Evolutionary conservation across 2,797 vertebrate genomes (phyloP).

Genomic region (Crocodylus rhombifer): DNA sequence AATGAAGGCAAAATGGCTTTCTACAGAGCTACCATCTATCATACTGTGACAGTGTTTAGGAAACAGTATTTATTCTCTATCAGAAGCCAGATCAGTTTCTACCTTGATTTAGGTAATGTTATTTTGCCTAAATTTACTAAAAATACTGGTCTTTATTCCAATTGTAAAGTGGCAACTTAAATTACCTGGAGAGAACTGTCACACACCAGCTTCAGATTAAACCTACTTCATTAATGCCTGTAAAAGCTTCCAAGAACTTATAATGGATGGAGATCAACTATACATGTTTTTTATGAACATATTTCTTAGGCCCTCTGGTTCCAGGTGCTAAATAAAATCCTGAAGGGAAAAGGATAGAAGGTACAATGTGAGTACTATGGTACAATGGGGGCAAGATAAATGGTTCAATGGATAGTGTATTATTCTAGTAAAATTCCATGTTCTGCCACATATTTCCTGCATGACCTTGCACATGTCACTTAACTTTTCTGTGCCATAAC

Average conservation of each 20-base stretch:
- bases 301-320: background rate
- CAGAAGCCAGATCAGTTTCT: constrained; percentile 43
- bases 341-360: background rate
- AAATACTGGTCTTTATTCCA: constrained; percentile 41
- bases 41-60: constrained; percentile 58
- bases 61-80: constrained; percentile 57
- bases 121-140: constrained; percentile 31
- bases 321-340: background rate
- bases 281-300: background rate
- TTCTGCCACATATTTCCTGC: background rate
- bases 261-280: constrained; percentile 21
- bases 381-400: background rate
- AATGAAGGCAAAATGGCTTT: constrained; percentile 50
- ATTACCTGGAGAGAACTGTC: constrained; percentile 43
- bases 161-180: constrained; percentile 41
- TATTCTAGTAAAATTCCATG: background rate
- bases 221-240: constrained; percentile 45
- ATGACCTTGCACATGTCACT: background rate
- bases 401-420: background rate
- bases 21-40: constrained; percentile 61
- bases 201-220: constrained; percentile 41
- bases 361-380: background rate
- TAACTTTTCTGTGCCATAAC: background rate
- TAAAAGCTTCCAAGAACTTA: constrained; percentile 24
- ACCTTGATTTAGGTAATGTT: constrained; percentile 44